phyloP scores from a whole-genome alignment of 1,140 invertebrate genomes.

The Lordiphosa mommai region DNA sequence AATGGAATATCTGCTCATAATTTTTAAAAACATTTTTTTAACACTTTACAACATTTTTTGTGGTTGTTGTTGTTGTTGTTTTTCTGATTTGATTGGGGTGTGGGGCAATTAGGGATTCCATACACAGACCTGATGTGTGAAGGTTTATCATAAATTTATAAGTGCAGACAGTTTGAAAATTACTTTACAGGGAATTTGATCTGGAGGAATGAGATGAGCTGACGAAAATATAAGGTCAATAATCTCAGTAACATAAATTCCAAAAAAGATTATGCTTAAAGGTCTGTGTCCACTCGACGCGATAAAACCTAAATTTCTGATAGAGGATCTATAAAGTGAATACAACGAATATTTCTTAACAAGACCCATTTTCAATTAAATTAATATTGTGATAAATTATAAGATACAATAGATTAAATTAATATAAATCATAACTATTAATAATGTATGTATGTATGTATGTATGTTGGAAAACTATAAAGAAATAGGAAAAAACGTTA shows the following conservation, averaged over 20 bases:
- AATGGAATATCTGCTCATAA: constrained; percentile 26
- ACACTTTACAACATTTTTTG: background rate
- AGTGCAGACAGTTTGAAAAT: constrained; percentile 62
- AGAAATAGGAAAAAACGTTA: too few relatives aligned
- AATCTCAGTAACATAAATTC: constrained; percentile 14
- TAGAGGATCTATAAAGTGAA: too few relatives aligned
- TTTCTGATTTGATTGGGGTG: background rate
- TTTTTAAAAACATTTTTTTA: constrained; percentile 17
- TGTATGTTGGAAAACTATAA: too few relatives aligned
- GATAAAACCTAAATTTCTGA: too few relatives aligned
- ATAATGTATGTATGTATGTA: too few relatives aligned
- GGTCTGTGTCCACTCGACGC: too few relatives aligned
- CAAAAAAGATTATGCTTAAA: too few relatives aligned
- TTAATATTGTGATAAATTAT: too few relatives aligned
- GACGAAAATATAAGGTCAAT: constrained; percentile 29
- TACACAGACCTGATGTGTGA: constrained; percentile 34
- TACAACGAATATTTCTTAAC: too few relatives aligned
- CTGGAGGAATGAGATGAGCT: constrained; percentile 3
- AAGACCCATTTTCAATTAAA: too few relatives aligned
- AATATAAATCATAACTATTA: too few relatives aligned
- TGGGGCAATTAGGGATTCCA: constrained; percentile 11
- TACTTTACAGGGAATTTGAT: constrained; percentile 12
- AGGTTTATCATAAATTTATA: constrained; percentile 68
- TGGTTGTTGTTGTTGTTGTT: background rate
- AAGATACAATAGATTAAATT: too few relatives aligned